Evolutionary conservation across 2,113 vertebrate genomes (phyloP), one percentile per base, ranked within the genome.

Genomic region (Amazona guildingii): DNA sequence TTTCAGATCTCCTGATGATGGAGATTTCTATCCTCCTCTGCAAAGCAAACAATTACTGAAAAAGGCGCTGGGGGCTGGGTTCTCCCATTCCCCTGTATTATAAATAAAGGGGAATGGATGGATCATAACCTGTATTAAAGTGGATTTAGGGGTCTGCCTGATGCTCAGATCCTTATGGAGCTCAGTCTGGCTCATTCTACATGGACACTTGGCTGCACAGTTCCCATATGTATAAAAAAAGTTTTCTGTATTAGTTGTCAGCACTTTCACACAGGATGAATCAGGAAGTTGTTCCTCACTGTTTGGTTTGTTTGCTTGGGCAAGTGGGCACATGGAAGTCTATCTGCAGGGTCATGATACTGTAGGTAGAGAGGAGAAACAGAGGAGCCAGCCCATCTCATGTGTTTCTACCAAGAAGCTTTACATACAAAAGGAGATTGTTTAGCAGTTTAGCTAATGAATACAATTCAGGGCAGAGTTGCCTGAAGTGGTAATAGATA

Each of bases 341-440:
- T 64, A 33, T 27, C 64, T 89, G 24, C 61, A 81, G 5, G 9
- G 19, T 37, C 0, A 0, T 78, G 28, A 41, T n/a, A 49, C 24
- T 57, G 10, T 8, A 35, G 10, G 29, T 33, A 39, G 48, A 86
- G 44, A 86, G 39, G 3, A 83, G 74, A 88, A 88, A 90, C 33
- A 11, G 31, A 61, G 59, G 67, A 79, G 83, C 11, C 21, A 68
- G 19, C 25, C 44, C 6, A 43, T 35, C 13, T 90, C 10, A 10
- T 39, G 12, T 64, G 35, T 76, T 61, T 62, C 63, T 92, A 21
- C 59, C 41, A n/a, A 41, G 48, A 37, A 83, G 12, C 5, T 88
- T 90, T 62, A 73, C 27, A 23, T 25, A 11, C 18, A 62, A 69
- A 90, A 83, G 57, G 5, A 64, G 9, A 37, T 37, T 37, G 37